Evolutionary conservation across 2,797 vertebrate genomes (phyloP).

Genomic region (Pseudochromis fuscus): DNA sequence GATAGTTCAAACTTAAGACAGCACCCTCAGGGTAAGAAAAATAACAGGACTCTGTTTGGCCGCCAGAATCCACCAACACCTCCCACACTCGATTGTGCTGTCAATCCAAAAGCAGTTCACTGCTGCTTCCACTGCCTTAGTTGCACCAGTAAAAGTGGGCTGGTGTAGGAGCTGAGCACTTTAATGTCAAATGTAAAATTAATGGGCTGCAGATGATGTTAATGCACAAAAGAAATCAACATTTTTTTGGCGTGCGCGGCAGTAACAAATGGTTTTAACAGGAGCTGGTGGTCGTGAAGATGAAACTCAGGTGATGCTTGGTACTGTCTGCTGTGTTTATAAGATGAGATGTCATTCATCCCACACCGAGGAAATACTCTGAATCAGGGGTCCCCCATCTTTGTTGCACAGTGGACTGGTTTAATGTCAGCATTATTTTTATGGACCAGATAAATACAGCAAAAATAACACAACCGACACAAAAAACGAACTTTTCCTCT

Average conservation of each 20-base stretch:
- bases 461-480: no score
- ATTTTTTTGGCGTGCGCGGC: neutral
- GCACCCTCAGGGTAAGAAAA: neutral
- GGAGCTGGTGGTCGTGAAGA: no score
- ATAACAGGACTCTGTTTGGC: neutral
- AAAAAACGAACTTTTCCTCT: no score
- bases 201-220: neutral
- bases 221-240: neutral
- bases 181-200: neutral
- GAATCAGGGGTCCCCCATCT: no score
- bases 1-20: constrained; percentile 1
- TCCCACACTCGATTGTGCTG: constrained; percentile 1
- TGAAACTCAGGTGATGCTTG: no score
- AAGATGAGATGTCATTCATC: no score
- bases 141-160: neutral
- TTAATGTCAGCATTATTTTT: no score
- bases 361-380: no score
- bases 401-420: no score
- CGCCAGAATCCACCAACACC: constrained; percentile 6
- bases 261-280: neutral
- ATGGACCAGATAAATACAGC: no score
- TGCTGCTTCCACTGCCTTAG: constrained; percentile 3
- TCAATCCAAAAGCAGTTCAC: constrained; percentile 23
- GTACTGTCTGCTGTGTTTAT: no score
- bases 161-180: neutral